A percentile compares a stretch with the other conserved stretches of the same genome.
phyloP scores from a whole-genome alignment of 2,888 invertebrate species.

The Pterobdella sp. region DNA sequence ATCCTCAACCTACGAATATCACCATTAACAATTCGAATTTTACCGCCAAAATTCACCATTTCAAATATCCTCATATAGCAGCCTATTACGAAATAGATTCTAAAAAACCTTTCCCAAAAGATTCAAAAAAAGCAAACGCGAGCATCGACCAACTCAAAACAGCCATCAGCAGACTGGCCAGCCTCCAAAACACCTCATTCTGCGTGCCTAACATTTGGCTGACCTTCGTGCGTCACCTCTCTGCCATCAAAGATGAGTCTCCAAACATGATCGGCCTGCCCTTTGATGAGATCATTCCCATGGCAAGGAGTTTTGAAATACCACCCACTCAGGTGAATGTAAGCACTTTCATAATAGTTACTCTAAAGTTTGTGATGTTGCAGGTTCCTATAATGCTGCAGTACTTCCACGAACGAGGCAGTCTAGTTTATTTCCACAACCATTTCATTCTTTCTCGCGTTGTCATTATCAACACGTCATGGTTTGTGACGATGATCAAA shows the following conservation, averaged over 20 bases:
- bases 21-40: not conserved
- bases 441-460: slow-evolving; percentile 37
- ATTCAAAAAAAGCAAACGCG: slow-evolving; percentile 39
- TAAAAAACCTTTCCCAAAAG: slow-evolving; percentile 39
- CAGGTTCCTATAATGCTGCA: slow-evolving; percentile 36
- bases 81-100: slow-evolving; percentile 39
- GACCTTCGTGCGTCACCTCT: slow-evolving; percentile 37
- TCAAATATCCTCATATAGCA: slow-evolving; percentile 36
- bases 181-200: slow-evolving; percentile 29
- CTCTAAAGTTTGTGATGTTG: not conserved
- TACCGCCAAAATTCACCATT: slow-evolving; percentile 18
- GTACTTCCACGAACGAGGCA: slow-evolving; percentile 40
- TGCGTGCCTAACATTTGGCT: slow-evolving; percentile 38
- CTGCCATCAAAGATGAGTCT: slow-evolving; percentile 36
- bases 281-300: slow-evolving; percentile 39
- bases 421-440: slow-evolving; percentile 38
- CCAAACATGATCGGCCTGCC: slow-evolving; percentile 38
- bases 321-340: slow-evolving; percentile 34
- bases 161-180: slow-evolving; percentile 37
- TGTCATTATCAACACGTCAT: slow-evolving; percentile 39
- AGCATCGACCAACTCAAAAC: slow-evolving; percentile 40
- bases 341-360: not conserved
- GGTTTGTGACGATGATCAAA: slow-evolving; percentile 38
- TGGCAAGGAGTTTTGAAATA: slow-evolving; percentile 39
- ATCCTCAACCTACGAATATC: not conserved